phyloP scores from a whole-genome alignment of 2,113 vertebrate genomes.

The Amazona guildingii region DNA sequence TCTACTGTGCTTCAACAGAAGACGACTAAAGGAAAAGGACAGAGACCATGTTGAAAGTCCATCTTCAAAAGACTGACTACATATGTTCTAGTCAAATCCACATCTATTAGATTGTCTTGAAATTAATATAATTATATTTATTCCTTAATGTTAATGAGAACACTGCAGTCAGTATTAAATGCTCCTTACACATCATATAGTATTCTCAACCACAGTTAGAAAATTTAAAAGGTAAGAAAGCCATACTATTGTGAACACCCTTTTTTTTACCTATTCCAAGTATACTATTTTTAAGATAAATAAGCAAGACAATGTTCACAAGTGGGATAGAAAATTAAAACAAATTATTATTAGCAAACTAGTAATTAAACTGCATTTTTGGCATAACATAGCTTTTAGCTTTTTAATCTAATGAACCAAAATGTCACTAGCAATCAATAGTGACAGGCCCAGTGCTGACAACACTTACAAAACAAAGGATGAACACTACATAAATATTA shows the following conservation, averaged over 20 bases:
- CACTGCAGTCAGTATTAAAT: not conserved
- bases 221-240: not conserved
- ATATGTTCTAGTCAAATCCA: not conserved
- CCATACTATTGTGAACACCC: not conserved
- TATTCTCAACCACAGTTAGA: not conserved
- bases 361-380: not conserved
- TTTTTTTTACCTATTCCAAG: not conserved
- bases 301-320: not conserved
- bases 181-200: not conserved
- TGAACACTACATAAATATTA: not conserved
- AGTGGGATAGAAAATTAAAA: not conserved
- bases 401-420: not conserved
- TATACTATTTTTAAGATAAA: not conserved
- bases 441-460: not conserved
- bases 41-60: not conserved
- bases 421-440: not conserved
- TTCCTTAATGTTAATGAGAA: not conserved
- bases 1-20: not conserved
- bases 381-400: not conserved
- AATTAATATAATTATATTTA: not conserved
- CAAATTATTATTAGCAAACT: not conserved
- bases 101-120: not conserved
- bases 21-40: not conserved
- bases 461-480: not conserved
- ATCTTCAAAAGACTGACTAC: fast-evolving